Evolutionary conservation across 2,888 invertebrate genomes (phyloP), one percentile per base, ranked within the genome.

Genomic region (Acrocera orbiculus): DNA sequence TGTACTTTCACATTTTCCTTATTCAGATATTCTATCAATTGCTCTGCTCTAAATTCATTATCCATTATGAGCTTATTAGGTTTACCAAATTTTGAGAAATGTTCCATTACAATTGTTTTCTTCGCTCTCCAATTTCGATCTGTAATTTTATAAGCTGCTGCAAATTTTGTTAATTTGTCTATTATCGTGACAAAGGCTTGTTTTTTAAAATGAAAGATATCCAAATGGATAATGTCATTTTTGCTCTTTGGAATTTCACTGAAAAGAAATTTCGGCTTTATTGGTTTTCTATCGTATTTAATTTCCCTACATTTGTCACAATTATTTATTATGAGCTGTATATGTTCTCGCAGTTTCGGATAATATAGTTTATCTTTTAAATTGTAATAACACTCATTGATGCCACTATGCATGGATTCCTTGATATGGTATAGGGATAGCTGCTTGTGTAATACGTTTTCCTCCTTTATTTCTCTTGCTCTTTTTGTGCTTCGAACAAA

Each of bases 31-130:
- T 25, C 33, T 20, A 23, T 29, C 6, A 33, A 9, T 22, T 33
- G 33, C 27, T 33, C 37, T 2, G 33, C 11, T 27, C 16, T 30
- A 25, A 37, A 37, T 26, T 37, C 34, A 23, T 37, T 37, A 28
- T 33, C 37, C 26, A 30, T 22, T 37, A 37, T 26, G 9, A 37
- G 26, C 17, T 23, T 30, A 10, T 19, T 29, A 7, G 34, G 34
- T 30, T 25, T 35, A 16, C 24, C 34, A 26, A 35, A 35, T 19
- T 27, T 36, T 8, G 35, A 26, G 10, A 36, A 36, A 8, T 30
- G 31, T 15, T 23, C 31, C 13, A 26, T 20, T 27, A 36, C n/a
- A 15, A 22, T 31, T 10, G 17, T 20, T 16, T 20, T 30, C 19
- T 30, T 35, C 5, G 6, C 4, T 7, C 7, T 19, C 35, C 35